Conservation (phyloP, 2,797 vertebrate genomes). For the Danio aesculapii region DNA sequence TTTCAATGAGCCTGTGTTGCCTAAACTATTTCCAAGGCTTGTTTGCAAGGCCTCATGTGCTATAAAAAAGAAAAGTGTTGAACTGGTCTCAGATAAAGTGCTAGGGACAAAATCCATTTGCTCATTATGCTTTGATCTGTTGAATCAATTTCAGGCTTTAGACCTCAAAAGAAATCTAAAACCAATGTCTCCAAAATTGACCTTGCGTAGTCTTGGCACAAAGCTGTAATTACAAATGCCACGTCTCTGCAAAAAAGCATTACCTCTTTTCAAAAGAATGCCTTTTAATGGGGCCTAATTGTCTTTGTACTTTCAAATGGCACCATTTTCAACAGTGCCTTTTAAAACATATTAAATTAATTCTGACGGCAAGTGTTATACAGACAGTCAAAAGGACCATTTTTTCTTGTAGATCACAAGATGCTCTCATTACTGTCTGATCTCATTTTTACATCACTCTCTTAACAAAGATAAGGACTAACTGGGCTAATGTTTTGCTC, state of each 20-base stretch:
- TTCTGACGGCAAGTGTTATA: conserved; percentile 60
- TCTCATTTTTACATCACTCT: conserved; percentile 58
- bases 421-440: conserved; percentile 38
- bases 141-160: background rate
- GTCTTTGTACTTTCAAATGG: conserved; percentile 66
- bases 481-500: conserved; percentile 59
- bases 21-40: background rate
- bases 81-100: no score
- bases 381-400: conserved; percentile 18
- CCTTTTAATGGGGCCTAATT: conserved; percentile 70
- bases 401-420: conserved; percentile 36
- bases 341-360: conserved; percentile 64
- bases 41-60: background rate
- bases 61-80: no score
- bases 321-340: conserved; percentile 59
- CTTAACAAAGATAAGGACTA: conserved; percentile 47
- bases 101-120: conserved; percentile 1
- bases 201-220: conserved; percentile 4
- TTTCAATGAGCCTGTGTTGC: no score
- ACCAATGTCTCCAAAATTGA: conserved; percentile 6
- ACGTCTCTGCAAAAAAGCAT: conserved; percentile 6
- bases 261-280: conserved; percentile 45
- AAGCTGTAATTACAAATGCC: conserved; percentile 34
- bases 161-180: conserved; percentile 27
- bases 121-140: conserved; percentile 17